phyloP scores from a whole-genome alignment of 2,888 invertebrate species.

The Campoplex capitator region DNA sequence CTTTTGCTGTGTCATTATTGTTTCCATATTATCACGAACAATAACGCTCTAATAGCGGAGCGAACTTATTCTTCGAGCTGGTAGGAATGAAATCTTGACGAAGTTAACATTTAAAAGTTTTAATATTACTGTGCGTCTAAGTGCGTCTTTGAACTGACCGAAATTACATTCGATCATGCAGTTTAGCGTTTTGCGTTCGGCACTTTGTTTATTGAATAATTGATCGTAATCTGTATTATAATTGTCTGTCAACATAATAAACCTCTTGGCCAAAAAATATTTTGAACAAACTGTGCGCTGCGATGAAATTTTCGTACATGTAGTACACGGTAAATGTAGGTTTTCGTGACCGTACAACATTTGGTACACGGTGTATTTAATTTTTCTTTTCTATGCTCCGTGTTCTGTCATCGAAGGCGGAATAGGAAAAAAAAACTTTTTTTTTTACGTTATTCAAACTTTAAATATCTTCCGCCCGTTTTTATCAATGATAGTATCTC shows the following conservation, averaged over 20 bases:
- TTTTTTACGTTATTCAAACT: not conserved
- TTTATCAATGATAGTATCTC: not conserved
- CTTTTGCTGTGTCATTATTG: not conserved
- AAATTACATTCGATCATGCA: not conserved
- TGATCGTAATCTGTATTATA: not conserved
- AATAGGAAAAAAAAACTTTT: not conserved
- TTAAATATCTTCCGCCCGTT: not conserved
- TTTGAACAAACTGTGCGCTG: not conserved
- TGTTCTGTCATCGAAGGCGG: too few relatives aligned
- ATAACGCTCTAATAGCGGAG: not conserved
- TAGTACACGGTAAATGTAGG: not conserved
- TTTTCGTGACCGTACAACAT: not conserved
- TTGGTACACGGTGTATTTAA: not conserved
- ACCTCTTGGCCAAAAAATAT: not conserved
- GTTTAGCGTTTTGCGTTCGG: not conserved
- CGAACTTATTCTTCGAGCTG: not conserved
- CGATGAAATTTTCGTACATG: not conserved
- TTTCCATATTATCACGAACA: not conserved
- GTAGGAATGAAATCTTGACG: not conserved
- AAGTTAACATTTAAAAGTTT: not conserved
- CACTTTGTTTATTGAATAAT: not conserved
- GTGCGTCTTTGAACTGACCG: not conserved
- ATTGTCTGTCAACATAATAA: not conserved
- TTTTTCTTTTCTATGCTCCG: too few relatives aligned
- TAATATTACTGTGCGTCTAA: not conserved